Evolutionary conservation across 2,888 invertebrate genomes (phyloP).

Genomic region (Exephanes ischioxanthus): DNA sequence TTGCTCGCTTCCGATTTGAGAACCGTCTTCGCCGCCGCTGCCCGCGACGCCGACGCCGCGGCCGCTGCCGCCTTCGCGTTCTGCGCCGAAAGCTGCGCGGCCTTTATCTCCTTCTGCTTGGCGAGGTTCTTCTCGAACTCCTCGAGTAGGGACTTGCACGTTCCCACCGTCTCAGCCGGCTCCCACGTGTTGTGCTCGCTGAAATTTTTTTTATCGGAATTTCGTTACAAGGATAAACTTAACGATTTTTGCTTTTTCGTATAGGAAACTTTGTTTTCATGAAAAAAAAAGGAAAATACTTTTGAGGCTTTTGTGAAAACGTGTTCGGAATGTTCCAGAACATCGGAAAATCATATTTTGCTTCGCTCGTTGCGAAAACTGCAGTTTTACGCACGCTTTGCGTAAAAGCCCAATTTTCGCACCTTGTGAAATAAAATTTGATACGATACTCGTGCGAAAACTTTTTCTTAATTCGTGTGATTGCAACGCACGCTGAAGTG

Average conservation of each 20-base stretch:
- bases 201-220: slow-evolving; percentile 23
- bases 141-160: slow-evolving; percentile 91
- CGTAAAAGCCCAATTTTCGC: no score
- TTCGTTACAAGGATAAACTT: background rate
- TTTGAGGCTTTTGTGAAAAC: background rate
- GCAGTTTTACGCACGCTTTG: no score
- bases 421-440: no score
- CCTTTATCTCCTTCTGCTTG: slow-evolving; percentile 89
- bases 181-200: slow-evolving; percentile 95
- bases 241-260: background rate
- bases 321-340: no score
- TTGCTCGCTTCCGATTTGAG: slow-evolving; percentile 79
- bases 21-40: slow-evolving; percentile 74
- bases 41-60: slow-evolving; percentile 33
- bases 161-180: slow-evolving; percentile 91
- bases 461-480: no score
- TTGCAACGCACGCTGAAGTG: no score
- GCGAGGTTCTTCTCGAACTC: slow-evolving; percentile 93
- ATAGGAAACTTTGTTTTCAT: background rate
- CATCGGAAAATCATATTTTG: no score
- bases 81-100: slow-evolving; percentile 73
- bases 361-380: no score
- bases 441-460: no score
- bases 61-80: slow-evolving; percentile 60
- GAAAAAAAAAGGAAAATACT: slow-evolving; percentile 19